phyloP scores from a whole-genome alignment of 2,113 vertebrate genomes.

The Geococcyx californianus region DNA sequence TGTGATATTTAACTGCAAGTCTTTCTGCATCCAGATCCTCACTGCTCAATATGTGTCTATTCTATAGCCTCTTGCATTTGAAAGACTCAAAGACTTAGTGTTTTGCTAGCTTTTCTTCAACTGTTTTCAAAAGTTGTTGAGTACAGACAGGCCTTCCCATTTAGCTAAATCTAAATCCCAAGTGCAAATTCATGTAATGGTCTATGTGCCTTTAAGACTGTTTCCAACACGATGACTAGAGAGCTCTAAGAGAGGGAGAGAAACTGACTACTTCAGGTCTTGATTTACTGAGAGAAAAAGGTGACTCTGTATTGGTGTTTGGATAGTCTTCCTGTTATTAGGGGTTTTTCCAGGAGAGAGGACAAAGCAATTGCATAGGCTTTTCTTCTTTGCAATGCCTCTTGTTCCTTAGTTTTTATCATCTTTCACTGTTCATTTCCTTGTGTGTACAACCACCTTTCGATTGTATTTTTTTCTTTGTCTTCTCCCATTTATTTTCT shows the following conservation, averaged over 20 bases:
- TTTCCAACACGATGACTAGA: background rate
- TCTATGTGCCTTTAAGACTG: background rate
- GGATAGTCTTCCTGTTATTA: background rate
- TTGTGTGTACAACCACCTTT: background rate
- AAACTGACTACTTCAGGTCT: background rate
- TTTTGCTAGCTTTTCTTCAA: background rate
- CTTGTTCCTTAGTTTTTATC: background rate
- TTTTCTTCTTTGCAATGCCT: background rate
- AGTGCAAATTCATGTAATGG: background rate
- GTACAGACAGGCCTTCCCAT: background rate
- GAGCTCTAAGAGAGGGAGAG: background rate
- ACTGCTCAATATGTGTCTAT: background rate
- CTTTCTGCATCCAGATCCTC: background rate
- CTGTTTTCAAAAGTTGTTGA: background rate
- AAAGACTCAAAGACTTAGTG: background rate
- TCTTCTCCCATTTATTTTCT: background rate
- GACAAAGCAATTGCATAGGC: background rate
- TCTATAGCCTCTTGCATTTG: background rate
- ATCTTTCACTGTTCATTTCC: background rate
- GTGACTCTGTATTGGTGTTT: background rate
- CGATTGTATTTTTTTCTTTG: background rate
- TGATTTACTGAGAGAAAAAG: background rate
- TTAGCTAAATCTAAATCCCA: background rate
- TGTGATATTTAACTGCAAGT: background rate
- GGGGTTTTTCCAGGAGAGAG: background rate